phyloP scores from a whole-genome alignment of 2,888 invertebrate genomes.

The Brachypalpus laphriformis region DNA sequence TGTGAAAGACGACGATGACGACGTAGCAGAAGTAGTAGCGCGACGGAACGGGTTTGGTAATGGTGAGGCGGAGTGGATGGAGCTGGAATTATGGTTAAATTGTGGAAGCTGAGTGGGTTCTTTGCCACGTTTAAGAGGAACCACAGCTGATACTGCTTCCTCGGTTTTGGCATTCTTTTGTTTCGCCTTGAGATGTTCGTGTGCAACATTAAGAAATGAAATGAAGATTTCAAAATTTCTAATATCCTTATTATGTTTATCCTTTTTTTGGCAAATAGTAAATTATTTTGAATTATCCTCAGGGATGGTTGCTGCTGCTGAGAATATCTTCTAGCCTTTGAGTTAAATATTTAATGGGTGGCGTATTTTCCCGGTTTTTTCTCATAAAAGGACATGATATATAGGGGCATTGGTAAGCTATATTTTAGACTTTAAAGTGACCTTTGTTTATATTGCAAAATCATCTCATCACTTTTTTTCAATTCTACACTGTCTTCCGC shows the following conservation, averaged over 20 bases:
- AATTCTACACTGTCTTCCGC: not conserved
- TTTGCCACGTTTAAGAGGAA: conserved; percentile 17
- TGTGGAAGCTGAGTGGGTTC: conserved; percentile 16
- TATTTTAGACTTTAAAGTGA: no score
- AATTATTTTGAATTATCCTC: conserved; percentile 19
- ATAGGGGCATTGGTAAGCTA: no score
- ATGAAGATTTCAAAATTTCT: conserved; percentile 67
- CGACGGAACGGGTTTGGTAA: conserved; percentile 4
- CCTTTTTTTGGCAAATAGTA: conserved; percentile 32
- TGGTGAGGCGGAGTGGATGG: not conserved
- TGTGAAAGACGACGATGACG: conserved; percentile 45
- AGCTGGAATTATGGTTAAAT: conserved; percentile 33
- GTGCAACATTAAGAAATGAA: conserved; percentile 55
- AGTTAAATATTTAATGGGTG: not conserved
- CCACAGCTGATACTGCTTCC: conserved; percentile 26
- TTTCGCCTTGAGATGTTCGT: conserved; percentile 32
- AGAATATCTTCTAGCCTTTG: not conserved
- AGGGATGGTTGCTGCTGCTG: not conserved
- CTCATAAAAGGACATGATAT: not conserved
- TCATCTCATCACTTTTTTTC: not conserved
- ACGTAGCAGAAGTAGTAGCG: not conserved
- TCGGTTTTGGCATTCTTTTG: conserved; percentile 34
- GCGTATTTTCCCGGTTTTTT: not conserved
- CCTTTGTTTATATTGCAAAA: not conserved
- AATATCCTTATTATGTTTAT: conserved; percentile 55